Conservation (phyloP, 1,140 invertebrate genomes). For the Whitmania pigra region DNA sequence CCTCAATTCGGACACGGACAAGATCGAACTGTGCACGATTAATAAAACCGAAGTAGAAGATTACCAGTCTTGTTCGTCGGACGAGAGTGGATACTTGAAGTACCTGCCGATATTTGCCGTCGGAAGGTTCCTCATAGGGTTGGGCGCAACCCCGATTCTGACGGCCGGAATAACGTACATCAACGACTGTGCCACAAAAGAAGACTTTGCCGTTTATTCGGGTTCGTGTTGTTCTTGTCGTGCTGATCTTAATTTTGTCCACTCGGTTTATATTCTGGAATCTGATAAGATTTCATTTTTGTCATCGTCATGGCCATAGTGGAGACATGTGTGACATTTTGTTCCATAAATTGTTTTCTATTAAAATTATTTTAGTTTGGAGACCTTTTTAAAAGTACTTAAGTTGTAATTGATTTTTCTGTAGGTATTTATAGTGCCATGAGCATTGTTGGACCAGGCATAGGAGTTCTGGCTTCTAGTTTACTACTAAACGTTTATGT, state of each 20-base stretch:
- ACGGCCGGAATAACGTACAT: slow-evolving; percentile 17
- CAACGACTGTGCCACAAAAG: slow-evolving; percentile 10
- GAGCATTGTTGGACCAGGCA: slow-evolving; percentile 4
- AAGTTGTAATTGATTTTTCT: too few species aligned
- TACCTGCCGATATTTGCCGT: slow-evolving; percentile 16
- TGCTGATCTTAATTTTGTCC: too few species aligned
- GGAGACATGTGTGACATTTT: too few species aligned
- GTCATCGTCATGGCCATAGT: too few species aligned
- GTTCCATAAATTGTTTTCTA: too few species aligned
- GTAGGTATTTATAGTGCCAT: background rate
- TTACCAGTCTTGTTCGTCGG: background rate
- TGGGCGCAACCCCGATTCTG: slow-evolving; percentile 8
- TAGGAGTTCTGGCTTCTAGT: slow-evolving; percentile 4
- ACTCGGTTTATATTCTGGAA: too few species aligned
- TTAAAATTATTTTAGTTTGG: too few species aligned
- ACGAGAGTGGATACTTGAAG: background rate
- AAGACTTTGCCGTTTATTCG: slow-evolving; percentile 14
- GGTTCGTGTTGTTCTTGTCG: background rate
- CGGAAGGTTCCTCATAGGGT: slow-evolving; percentile 2
- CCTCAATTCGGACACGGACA: background rate
- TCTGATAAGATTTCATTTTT: too few species aligned
- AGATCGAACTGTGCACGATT: background rate
- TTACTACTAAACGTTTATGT: background rate
- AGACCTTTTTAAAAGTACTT: too few species aligned
- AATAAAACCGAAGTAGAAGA: background rate